Percentiles rank a stretch among this genome's conserved stretches.
Evolutionary conservation across 2,888 invertebrate genomes (phyloP).

Genomic region (Ophonus ardosiacus): DNA sequence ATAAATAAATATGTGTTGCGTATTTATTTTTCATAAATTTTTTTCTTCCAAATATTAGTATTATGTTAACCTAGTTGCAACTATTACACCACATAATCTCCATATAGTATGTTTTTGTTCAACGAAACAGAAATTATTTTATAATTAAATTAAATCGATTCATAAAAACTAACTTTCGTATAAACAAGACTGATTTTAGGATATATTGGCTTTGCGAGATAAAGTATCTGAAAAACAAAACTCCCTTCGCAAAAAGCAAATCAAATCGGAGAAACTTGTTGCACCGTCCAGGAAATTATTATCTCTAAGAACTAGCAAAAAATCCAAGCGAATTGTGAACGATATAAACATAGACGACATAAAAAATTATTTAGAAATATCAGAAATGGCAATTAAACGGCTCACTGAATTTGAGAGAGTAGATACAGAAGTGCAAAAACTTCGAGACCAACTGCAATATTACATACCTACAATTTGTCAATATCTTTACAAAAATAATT

Average conservation of each 20-base stretch:
- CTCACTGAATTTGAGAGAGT: conserved; percentile 56
- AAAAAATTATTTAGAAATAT: conserved; percentile 59
- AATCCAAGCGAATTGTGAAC: conserved; percentile 55
- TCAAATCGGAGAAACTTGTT: conserved; percentile 52
- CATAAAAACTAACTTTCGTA: conserved; percentile 8
- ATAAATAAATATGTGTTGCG: too few relatives aligned
- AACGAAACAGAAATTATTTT: neutral
- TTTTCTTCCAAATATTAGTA: neutral
- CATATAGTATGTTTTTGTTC: neutral
- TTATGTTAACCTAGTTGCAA: neutral
- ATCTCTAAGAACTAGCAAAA: conserved; percentile 32
- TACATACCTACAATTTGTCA: conserved; percentile 55
- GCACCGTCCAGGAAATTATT: conserved; percentile 54
- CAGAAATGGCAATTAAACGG: conserved; percentile 57
- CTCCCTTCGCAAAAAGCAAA: conserved; percentile 41
- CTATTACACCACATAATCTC: neutral
- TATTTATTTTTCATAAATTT: neutral
- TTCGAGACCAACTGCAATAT: conserved; percentile 44
- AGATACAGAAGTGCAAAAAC: conserved; percentile 53
- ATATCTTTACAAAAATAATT: conserved; percentile 52
- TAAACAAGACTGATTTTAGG: conserved; percentile 55
- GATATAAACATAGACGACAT: conserved; percentile 58
- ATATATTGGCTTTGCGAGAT: conserved; percentile 48
- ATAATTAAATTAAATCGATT: conserved; percentile 21
- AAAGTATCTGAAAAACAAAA: conserved; percentile 51